These are phyloP conservation scores for Epinephelus coioides DNA, from an alignment of 2,797 vertebrate genomes.

Conservation along the genomic window DNA sequence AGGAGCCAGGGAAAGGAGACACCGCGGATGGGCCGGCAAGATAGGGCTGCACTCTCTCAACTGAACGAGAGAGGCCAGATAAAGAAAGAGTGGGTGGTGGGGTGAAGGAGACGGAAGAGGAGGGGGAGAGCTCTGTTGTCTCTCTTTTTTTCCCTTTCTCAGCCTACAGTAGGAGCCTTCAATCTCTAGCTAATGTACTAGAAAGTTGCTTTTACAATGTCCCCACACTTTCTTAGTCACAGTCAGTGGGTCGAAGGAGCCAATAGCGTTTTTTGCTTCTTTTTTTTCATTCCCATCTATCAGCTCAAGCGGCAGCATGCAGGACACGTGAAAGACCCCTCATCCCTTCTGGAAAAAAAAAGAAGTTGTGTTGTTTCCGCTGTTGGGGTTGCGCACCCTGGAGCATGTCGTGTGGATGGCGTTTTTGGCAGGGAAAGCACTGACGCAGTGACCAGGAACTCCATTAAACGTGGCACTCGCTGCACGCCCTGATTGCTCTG, in stretches of 20 bases:
- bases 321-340: slow-evolving; percentile 24
- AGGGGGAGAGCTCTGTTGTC: slow-evolving; percentile 54
- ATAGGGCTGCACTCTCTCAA: slow-evolving; percentile 79
- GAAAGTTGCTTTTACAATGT: slow-evolving; percentile 71
- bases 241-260: slow-evolving; percentile 58
- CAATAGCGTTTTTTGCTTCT: slow-evolving; percentile 8
- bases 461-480: slow-evolving; percentile 66
- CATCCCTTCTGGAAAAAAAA: slow-evolving; percentile 5
- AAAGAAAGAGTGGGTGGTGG: slow-evolving; percentile 54
- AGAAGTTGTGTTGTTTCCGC: slow-evolving; percentile 29
- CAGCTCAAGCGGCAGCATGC: slow-evolving; percentile 1
- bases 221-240: slow-evolving; percentile 76
- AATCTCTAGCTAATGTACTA: slow-evolving; percentile 71
- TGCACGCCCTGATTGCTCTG: slow-evolving; percentile 38
- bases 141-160: slow-evolving; percentile 12
- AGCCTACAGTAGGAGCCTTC: slow-evolving; percentile 58
- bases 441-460: slow-evolving; percentile 67
- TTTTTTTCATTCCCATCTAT: background rate
- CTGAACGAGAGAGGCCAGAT: slow-evolving; percentile 69
- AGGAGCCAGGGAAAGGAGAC: slow-evolving; percentile 85
- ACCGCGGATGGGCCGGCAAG: slow-evolving; percentile 82
- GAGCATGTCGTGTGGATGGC: slow-evolving; percentile 64
- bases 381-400: slow-evolving; percentile 31
- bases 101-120: slow-evolving; percentile 45
- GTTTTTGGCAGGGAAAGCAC: slow-evolving; percentile 56